phyloP scores from a whole-genome alignment of 2,797 vertebrate genomes.

The Phrynocephalus guinanensis region DNA sequence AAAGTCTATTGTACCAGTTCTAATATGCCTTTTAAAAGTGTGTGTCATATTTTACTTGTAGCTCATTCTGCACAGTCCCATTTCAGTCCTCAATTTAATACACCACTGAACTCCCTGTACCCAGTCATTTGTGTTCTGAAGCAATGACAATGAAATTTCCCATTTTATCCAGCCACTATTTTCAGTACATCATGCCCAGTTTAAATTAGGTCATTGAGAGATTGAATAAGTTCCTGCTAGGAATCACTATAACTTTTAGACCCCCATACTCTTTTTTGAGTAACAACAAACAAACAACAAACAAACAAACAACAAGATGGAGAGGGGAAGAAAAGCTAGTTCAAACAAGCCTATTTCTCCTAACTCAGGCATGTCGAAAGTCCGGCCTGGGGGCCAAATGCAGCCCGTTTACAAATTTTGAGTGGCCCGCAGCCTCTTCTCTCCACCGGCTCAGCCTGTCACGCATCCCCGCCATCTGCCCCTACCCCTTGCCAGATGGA shows the following conservation, averaged over 20 bases:
- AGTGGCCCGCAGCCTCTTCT: too few species aligned
- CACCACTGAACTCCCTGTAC: constrained; percentile 38
- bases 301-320: neutral
- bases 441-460: too few species aligned
- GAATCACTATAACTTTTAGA: constrained; percentile 12
- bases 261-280: neutral
- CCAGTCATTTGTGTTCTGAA: constrained; percentile 45
- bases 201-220: constrained; percentile 37
- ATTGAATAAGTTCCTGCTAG: constrained; percentile 13
- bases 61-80: constrained; percentile 24
- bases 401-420: too few species aligned
- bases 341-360: neutral
- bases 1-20: constrained; percentile 27
- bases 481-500: too few species aligned
- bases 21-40: constrained; percentile 26
- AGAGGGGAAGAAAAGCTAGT: neutral
- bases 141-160: constrained; percentile 34
- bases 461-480: too few species aligned
- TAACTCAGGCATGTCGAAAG: neutral
- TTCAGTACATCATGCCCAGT: constrained; percentile 18
- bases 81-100: constrained; percentile 38
- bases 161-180: constrained; percentile 19
- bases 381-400: too few species aligned
- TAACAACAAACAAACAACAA: neutral
- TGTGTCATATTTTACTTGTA: constrained; percentile 32